Evolutionary conservation across 2,888 invertebrate genomes (phyloP), one percentile per base, ranked within the genome.

Genomic region (Aethes cnicana): DNA sequence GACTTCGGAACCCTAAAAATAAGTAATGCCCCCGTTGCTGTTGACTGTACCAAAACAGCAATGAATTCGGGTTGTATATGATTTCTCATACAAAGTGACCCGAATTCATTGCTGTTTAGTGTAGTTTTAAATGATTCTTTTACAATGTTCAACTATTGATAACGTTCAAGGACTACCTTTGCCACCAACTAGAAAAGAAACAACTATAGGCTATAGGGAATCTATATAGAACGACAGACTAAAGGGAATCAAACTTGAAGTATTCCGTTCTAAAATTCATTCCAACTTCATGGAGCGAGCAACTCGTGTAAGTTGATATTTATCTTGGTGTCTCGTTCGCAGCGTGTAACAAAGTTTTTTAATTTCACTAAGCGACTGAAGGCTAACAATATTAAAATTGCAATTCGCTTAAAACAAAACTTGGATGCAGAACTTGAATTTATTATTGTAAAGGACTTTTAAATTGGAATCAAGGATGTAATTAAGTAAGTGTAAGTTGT

Each of bases 271-370:
- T n/a, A n/a, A 39, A 52, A 33, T 52, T 52, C 44, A 52, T 46
- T 46, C 8, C 32, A 39, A 52, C 44, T 52, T 52, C 23, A 25
- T 23, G 25, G 32, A 46, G 39, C 39, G 32, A 36, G 32, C 43
- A 37, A 46, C 46, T 46, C 52, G 26, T 52, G 44, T 39, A 52
- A 52, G 44, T 52, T 52, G 46, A 52, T 52, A 52, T 52, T 52
- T 52, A 39, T 52, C 52, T 52, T 39, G 8, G 11, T 36, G 30
- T 46, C 26, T 52, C 39, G 52, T 33, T 52, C 32, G 39, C 32
- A 39, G 39, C 44, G 46, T 46, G 32, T 18, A 44, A 39, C 44
- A 39, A 52, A 52, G 37, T 52, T 52, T 52, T 52, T 52, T 52
- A 52, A 52, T 52, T 52, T 46, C 46, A 32, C 52, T 52, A 52